These are phyloP conservation scores for Pseudolaguvia tuberculata DNA, from an alignment of 2,113 vertebrate genomes.

Conservation along the genomic window DNA sequence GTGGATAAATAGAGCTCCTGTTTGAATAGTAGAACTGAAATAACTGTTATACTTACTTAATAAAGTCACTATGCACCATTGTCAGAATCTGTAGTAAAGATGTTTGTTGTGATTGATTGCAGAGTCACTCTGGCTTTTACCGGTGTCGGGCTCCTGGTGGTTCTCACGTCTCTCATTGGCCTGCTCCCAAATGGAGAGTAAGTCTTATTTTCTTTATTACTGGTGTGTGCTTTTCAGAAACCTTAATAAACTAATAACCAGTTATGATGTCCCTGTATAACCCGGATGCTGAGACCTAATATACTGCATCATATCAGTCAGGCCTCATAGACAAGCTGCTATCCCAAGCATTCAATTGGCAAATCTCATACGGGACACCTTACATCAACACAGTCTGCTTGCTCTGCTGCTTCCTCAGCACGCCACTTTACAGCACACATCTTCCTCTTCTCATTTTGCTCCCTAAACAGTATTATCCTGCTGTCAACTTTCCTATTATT, in stretches of 20 bases:
- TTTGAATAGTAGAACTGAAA: too few relatives aligned
- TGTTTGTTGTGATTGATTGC: constrained; percentile 45
- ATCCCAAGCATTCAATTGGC: too few relatives aligned
- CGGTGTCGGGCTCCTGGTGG: constrained; percentile 80
- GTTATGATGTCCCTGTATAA: not conserved
- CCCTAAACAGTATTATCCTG: too few relatives aligned
- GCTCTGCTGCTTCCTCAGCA: too few relatives aligned
- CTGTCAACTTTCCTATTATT: too few relatives aligned
- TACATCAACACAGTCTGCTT: too few relatives aligned
- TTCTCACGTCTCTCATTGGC: constrained; percentile 79
- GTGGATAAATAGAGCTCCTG: not conserved
- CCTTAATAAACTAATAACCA: not conserved
- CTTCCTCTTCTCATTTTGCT: too few relatives aligned
- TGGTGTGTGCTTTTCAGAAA: not conserved
- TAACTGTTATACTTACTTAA: not conserved
- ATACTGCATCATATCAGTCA: not conserved
- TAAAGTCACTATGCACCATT: not conserved
- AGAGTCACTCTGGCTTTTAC: constrained; percentile 86
- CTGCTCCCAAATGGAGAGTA: constrained; percentile 79
- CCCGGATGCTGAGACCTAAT: too few relatives aligned
- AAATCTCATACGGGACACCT: too few relatives aligned
- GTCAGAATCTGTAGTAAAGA: not conserved
- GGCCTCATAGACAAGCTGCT: too few relatives aligned
- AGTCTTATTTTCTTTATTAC: constrained; percentile 48
- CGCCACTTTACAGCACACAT: too few relatives aligned